Base-by-base conservation (phyloP, 2,888 invertebrate genomes). In the Aromia moschata region DNA sequence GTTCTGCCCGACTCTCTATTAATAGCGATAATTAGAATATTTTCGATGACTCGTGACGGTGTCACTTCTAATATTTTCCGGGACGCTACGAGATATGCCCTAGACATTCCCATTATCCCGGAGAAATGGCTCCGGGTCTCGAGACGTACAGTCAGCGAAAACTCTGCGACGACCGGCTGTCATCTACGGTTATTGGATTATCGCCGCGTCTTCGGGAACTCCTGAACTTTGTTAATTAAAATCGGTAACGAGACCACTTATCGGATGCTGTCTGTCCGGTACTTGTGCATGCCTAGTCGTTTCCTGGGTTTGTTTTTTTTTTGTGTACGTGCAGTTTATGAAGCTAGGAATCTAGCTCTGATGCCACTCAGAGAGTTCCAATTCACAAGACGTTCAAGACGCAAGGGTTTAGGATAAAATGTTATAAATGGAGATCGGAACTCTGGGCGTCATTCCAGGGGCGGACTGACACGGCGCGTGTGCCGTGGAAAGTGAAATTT, bases 11-110 rank as follows among this genome's bases (percentile, higher is more conserved):
- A 11, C 20, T 17, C 49, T 12, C 38, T 11, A 30, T 20, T 38
- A 33, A 49, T 49, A 37, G 14, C 20, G 10, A 51, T 57, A 57
- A 58, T 53, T 58, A 43, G 12, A 45, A 20, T 46, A 59, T 59
- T 61, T 51, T 46, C 56, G 54, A 38, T 56, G 41, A 40, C 53
- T 46, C 11, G 54, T 33, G 60, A 61, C 54, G 61, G 17, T 47
- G 64, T 61, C 64, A 56, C 51, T 47, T 58, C 49, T 38, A 31
- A 60, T 63, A 58, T 60, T 60, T 57, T 38, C 38, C 49, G 20
- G 30, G 59, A 58, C 31, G 16, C 31, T 14, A 10, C 49, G 25
- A 17, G 52, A 58, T 56, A 44, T 56, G 56, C 43, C 60, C 31
- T 17, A 30, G 54, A 60, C 60, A 38, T 51, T 53, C 47, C 47